These are phyloP conservation scores for Heliconius hortense DNA, from an alignment of 2,888 invertebrate species.

Conservation along the genomic window DNA sequence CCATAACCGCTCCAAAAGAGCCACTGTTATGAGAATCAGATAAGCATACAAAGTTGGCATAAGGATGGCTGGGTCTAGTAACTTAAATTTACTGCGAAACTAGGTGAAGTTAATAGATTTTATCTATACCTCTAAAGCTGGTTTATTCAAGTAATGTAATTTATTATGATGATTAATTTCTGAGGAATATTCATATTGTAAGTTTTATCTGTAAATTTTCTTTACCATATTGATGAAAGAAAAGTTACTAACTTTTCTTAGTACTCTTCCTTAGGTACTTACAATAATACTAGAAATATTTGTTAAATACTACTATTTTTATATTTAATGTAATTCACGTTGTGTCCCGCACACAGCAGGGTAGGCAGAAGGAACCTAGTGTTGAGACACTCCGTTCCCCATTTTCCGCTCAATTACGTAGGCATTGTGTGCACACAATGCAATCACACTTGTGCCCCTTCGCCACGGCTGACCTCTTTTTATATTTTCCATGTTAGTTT, in stretches of 20 bases:
- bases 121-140: conserved; percentile 21
- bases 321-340: no score
- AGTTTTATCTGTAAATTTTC: background rate
- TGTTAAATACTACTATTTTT: background rate
- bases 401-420: no score
- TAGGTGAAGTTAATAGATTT: conserved; percentile 50
- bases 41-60: conserved; percentile 49
- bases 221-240: background rate
- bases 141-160: background rate
- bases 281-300: background rate
- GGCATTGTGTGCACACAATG: no score
- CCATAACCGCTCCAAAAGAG: conserved; percentile 7
- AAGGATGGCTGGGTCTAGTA: conserved; percentile 59
- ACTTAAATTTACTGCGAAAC: conserved; percentile 62
- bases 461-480: no score
- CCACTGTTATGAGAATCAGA: conserved; percentile 17
- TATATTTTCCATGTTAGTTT: no score
- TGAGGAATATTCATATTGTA: conserved; percentile 1
- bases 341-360: no score
- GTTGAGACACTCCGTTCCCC: no score
- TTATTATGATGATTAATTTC: background rate
- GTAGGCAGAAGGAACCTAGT: no score
- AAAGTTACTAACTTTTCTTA: background rate
- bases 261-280: background rate
- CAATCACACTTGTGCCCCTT: no score